Conservation (phyloP, 2,113 vertebrate genomes). For the Rhinogobius similis region DNA sequence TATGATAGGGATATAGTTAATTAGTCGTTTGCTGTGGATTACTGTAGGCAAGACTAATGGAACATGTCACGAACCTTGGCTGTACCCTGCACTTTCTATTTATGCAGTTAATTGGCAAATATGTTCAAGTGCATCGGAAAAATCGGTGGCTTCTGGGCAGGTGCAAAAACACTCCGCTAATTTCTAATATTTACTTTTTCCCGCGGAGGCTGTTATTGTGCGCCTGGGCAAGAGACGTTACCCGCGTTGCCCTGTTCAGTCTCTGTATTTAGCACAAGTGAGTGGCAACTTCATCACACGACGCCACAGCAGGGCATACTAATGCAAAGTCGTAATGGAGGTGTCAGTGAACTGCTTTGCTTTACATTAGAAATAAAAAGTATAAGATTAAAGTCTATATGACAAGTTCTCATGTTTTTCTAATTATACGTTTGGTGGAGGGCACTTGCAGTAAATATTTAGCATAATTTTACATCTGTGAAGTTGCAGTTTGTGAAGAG, state of each 20-base stretch:
- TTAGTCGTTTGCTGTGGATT: background rate
- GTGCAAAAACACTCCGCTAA: background rate
- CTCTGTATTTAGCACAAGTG: background rate
- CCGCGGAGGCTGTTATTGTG: too few species aligned
- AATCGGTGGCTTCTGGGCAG: background rate
- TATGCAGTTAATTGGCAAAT: background rate
- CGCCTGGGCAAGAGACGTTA: background rate
- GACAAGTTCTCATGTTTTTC: too few species aligned
- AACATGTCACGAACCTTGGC: constrained; percentile 3
- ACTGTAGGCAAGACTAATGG: constrained; percentile 7
- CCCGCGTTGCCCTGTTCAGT: background rate
- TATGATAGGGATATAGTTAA: constrained; percentile 4
- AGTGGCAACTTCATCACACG: background rate
- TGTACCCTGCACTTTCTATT: background rate
- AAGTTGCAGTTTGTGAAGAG: too few species aligned
- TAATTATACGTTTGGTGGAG: too few species aligned
- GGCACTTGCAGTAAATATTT: too few species aligned
- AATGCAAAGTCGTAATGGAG: background rate
- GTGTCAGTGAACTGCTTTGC: background rate
- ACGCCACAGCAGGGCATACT: background rate
- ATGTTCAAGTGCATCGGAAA: background rate
- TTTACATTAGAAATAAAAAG: too few species aligned
- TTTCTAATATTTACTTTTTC: background rate
- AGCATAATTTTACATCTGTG: too few species aligned
- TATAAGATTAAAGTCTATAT: too few species aligned